These are phyloP conservation scores for Drosophila malerkotliana DNA, from an alignment of 1,140 invertebrate genomes.

Conservation along the genomic window DNA sequence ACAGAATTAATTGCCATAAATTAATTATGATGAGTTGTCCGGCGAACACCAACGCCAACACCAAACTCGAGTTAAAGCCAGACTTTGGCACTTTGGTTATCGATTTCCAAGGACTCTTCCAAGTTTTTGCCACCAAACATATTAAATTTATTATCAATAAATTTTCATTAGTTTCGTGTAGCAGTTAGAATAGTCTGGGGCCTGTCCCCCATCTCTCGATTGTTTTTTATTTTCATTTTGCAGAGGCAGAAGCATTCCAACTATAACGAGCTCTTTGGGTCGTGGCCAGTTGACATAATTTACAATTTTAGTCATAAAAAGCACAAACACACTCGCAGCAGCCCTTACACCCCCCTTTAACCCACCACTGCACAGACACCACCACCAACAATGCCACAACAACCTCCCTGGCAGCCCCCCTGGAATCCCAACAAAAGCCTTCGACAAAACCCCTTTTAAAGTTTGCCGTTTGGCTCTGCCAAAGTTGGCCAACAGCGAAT, in stretches of 20 bases:
- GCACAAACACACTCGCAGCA: conserved; percentile 16
- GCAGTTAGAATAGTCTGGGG: conserved; percentile 36
- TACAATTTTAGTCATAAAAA: conserved; percentile 82
- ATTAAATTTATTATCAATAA: conserved; percentile 83
- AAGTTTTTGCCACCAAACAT: conserved; percentile 68
- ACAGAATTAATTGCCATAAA: conserved; percentile 41
- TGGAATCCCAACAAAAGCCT: conserved; percentile 32
- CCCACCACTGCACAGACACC: conserved; percentile 19
- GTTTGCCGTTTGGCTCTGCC: conserved; percentile 43
- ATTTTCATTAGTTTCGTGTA: conserved; percentile 82
- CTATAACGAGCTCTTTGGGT: conserved; percentile 77
- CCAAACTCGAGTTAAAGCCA: conserved; percentile 23
- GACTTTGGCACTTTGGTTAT: conserved; percentile 29
- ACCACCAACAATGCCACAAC: conserved; percentile 32
- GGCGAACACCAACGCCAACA: conserved; percentile 13
- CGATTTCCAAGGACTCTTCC: conserved; percentile 52
- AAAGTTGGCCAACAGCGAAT: conserved; percentile 55
- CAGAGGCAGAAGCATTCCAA: conserved; percentile 46
- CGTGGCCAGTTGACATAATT: conserved; percentile 80
- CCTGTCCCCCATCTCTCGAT: not conserved
- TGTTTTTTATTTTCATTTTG: not conserved
- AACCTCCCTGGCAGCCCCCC: conserved; percentile 6
- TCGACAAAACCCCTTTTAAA: conserved; percentile 49
- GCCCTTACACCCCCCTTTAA: conserved; percentile 4
- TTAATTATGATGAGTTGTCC: conserved; percentile 61